Conservation (phyloP, 2,797 vertebrate genomes). For the Neostethus bicornis region DNA sequence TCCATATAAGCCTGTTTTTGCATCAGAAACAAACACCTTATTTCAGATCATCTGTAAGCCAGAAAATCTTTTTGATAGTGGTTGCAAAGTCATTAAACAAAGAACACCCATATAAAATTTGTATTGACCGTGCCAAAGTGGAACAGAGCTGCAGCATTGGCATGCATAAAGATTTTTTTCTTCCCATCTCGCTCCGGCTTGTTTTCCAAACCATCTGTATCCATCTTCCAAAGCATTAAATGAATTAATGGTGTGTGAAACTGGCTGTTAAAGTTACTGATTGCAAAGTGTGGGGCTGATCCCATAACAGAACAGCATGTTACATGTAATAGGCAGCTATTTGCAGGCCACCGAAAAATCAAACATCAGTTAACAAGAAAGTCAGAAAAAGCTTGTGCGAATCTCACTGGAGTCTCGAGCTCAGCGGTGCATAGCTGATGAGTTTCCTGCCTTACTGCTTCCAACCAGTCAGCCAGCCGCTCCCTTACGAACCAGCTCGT, state of each 20-base stretch:
- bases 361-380: slow-evolving; percentile 66
- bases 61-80: neutral
- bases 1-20: too few relatives aligned
- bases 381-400: slow-evolving; percentile 38
- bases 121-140: slow-evolving; percentile 29
- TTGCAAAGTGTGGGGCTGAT: slow-evolving; percentile 42
- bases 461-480: slow-evolving; percentile 65
- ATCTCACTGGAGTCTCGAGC: slow-evolving; percentile 57
- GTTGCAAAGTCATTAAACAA: slow-evolving; percentile 3
- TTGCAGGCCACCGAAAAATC: slow-evolving; percentile 65
- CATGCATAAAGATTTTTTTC: neutral
- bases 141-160: neutral
- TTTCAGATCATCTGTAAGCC: neutral
- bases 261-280: slow-evolving; percentile 60
- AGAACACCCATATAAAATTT: neutral
- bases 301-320: slow-evolving; percentile 47
- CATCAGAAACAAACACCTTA: too few relatives aligned
- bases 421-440: slow-evolving; percentile 66
- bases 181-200: slow-evolving; percentile 4
- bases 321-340: slow-evolving; percentile 44
- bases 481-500: slow-evolving; percentile 60
- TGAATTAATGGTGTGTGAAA: slow-evolving; percentile 66
- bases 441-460: slow-evolving; percentile 65
- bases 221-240: slow-evolving; percentile 59
- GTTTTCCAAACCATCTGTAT: slow-evolving; percentile 44